Conservation (phyloP, 92 coral and sea anemone genomes). For the Zoanthus gigantus region DNA sequence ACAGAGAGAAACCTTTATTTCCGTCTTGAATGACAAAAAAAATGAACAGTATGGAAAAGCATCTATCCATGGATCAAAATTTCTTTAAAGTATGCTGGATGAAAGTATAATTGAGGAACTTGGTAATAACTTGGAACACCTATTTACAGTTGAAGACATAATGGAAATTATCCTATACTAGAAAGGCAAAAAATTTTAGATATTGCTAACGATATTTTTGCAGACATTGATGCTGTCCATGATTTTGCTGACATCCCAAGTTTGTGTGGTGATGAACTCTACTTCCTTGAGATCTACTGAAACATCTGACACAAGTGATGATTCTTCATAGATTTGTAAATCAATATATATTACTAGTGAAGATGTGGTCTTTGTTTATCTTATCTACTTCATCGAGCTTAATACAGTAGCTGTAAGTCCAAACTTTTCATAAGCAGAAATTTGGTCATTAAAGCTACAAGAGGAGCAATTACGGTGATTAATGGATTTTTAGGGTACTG, state of each 20-base stretch:
- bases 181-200: constrained; percentile 44
- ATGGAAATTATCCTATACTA: constrained; percentile 44
- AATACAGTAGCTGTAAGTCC: neutral
- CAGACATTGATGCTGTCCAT: constrained; percentile 41
- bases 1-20: constrained; percentile 49
- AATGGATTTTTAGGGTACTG: neutral
- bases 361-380: constrained; percentile 15
- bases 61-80: constrained; percentile 33
- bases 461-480: constrained; percentile 16
- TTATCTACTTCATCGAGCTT: constrained; percentile 31
- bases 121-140: constrained; percentile 48
- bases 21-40: constrained; percentile 45
- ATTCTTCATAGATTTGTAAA: too few relatives aligned
- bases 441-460: constrained; percentile 14
- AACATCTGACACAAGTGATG: too few relatives aligned
- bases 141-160: constrained; percentile 50
- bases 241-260: too few relatives aligned
- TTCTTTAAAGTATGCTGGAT: constrained; percentile 38
- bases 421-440: constrained; percentile 10
- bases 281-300: too few relatives aligned
- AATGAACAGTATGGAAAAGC: constrained; percentile 25
- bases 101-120: constrained; percentile 48
- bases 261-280: too few relatives aligned
- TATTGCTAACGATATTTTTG: constrained; percentile 45
- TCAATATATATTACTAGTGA: neutral